Base-by-base conservation (phyloP, 1,140 invertebrate genomes). In the Heliconius melpomene region DNA sequence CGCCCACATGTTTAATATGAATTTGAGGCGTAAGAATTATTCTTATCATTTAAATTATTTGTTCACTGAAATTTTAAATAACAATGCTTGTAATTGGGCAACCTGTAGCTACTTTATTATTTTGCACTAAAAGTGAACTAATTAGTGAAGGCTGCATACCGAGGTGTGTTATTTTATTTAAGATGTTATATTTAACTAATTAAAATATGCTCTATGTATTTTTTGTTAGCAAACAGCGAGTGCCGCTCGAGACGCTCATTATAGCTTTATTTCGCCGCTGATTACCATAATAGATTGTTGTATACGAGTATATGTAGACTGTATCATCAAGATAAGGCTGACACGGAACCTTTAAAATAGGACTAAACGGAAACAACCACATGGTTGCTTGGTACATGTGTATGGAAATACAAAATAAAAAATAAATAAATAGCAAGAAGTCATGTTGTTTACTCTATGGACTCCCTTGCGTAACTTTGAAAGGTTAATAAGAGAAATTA, bases 401-500 rank as follows among this genome's bases (percentile, higher is more conserved):
- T 52, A 20, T 20, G 18, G n/a, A 60, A 60, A 3, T 8, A 3
- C 8, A 23, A 60, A 23, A 60, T 23, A 60, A 60, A 23, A 60
- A 60, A n/a, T n/a, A 57, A n/a, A 18, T 73, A 78, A 36, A 74
- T 9, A 73, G 54, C 54, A 46, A 32, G 75, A 36, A 20, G n/a
- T 23, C 23, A 46, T 20, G 54, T 52, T 72, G 38, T 54, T 71
- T 71, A 70, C 71, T 80, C 23, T 70, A 78, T n/a, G 50, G 46
- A 38, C 18, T 74, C 23, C 46, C 77, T 50, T n/a, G n/a, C n/a
- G n/a, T n/a, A n/a, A n/a, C n/a, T n/a, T 75, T 77, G 54, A 78
- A 80, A 79, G 73, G 79, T 83, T 78, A 80, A 80, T 83, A 66
- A 79, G 84, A 82, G 82, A 83, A 85, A 85, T 85, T 85, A 85